Base-by-base conservation (phyloP, 92 coral and sea anemone genomes). In the Montipora capitata region DNA sequence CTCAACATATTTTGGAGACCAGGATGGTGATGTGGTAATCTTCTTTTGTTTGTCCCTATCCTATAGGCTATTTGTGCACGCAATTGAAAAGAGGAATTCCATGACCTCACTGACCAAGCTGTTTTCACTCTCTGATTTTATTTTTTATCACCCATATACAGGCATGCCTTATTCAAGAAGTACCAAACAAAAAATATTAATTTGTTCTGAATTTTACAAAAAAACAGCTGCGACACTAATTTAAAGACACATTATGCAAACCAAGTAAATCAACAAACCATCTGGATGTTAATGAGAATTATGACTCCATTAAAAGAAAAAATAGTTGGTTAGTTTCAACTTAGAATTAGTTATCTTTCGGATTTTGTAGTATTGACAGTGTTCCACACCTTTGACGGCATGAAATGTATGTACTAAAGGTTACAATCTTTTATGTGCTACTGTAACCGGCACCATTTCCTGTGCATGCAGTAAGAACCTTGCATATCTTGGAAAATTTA, bases 401-500 rank as follows among this genome's bases (percentile, higher is more conserved):
- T n/a, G 35, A 64, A 64, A 64, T 64, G 20, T 64, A 3, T 64
- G 69, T 64, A 13, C 69, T 45, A 45, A 45, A 45, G 51, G 51
- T 45, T 45, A 45, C 51, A 45, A 45, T 45, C 51, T 45, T 64
- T 64, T 35, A 40, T 11, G 69, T 64, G 69, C 51, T 45, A 45
- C 51, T 45, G 0, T 45, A 45, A 45, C 1, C 6, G 0, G 51
- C 51, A 2, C 3, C 51, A 45, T 45, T 45, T 45, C 51, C 51
- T 45, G 51, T 45, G 51, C 51, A 45, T 8, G 51, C 51, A 64
- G 69, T 64, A 64, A 64, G 69, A 64, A 64, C 41, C 18, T 0
- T 64, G 69, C 69, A 64, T 64, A 64, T 64, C 69, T 64, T 64
- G 69, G 69, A 64, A 64, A 64, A 13, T 64, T 64, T 64, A 64